phyloP scores from a whole-genome alignment of 2,113 vertebrate genomes.

The Porphyrio hochstetteri region DNA sequence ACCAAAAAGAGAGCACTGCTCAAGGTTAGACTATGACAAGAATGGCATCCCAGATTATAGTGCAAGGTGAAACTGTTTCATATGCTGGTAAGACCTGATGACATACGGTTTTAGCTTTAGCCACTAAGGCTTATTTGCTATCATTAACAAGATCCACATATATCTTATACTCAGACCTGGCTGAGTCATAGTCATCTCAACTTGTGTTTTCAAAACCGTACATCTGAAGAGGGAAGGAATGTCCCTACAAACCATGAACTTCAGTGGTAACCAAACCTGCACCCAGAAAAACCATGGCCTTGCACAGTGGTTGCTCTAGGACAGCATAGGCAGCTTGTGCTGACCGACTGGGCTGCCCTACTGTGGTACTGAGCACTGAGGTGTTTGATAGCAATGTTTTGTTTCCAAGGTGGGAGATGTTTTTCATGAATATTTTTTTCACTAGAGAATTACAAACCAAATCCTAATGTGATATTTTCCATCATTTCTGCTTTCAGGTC shows the following conservation, averaged over 20 bases:
- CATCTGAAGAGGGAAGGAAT: not conserved
- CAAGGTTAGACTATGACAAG: conserved; percentile 41
- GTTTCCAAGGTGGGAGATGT: not conserved
- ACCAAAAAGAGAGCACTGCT: not conserved
- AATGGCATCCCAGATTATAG: conserved; percentile 6
- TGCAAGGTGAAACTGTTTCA: conserved; percentile 45
- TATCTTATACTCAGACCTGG: not conserved
- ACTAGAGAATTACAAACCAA: not conserved
- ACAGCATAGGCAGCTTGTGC: not conserved
- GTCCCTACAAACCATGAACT: not conserved
- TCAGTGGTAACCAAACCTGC: not conserved
- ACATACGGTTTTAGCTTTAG: conserved; percentile 14
- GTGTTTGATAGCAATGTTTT: not conserved
- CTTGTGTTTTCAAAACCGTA: not conserved
- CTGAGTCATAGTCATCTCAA: not conserved
- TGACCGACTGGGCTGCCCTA: not conserved
- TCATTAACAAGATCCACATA: conserved; percentile 2
- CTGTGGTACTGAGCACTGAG: not conserved
- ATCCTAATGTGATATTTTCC: not conserved
- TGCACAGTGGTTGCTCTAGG: not conserved
- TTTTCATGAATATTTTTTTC: not conserved
- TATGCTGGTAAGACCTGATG: not conserved
- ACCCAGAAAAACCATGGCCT: not conserved
- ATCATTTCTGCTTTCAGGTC: not conserved
- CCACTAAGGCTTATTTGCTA: not conserved